phyloP scores from a whole-genome alignment of 2,797 vertebrate species.

The Eulemur rubriventer region DNA sequence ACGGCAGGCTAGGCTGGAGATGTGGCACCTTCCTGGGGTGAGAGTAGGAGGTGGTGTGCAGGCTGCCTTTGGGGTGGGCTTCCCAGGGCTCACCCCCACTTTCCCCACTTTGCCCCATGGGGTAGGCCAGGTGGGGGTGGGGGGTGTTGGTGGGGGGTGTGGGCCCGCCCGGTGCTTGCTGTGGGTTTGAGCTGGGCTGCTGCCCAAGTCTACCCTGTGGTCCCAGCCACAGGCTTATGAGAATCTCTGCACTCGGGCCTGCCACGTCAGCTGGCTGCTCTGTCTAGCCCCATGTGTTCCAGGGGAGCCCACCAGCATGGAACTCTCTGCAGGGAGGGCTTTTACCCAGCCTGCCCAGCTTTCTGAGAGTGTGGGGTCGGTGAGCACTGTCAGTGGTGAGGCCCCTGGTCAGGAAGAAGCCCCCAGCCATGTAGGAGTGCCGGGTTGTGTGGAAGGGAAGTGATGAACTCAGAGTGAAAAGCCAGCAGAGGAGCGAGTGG shows the following conservation, averaged over 20 bases:
- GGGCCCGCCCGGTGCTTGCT: slow-evolving; percentile 37
- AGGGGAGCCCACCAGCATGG: neutral
- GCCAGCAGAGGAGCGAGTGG: neutral
- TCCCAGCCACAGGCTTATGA: slow-evolving; percentile 26
- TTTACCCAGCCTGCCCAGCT: neutral
- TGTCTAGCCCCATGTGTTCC: neutral
- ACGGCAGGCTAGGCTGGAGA: neutral
- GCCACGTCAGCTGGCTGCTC: slow-evolving; percentile 69
- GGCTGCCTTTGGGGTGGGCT: neutral
- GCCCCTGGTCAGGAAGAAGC: neutral
- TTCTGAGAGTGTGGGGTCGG: neutral
- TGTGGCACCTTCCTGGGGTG: slow-evolving; percentile 17
- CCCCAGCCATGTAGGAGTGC: neutral
- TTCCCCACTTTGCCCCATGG: neutral
- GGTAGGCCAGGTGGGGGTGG: neutral
- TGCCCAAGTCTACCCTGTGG: slow-evolving; percentile 68
- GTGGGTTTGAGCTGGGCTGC: slow-evolving; percentile 67
- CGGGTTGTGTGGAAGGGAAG: neutral
- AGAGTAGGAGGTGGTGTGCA: neutral
- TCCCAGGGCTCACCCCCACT: neutral
- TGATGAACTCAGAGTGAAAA: neutral
- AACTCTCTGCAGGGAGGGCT: neutral
- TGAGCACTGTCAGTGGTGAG: neutral
- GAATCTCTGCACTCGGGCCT: slow-evolving; percentile 41
- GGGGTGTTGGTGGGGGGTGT: neutral